Base-by-base conservation (phyloP, 2,113 vertebrate genomes). In the Turnix velox region DNA sequence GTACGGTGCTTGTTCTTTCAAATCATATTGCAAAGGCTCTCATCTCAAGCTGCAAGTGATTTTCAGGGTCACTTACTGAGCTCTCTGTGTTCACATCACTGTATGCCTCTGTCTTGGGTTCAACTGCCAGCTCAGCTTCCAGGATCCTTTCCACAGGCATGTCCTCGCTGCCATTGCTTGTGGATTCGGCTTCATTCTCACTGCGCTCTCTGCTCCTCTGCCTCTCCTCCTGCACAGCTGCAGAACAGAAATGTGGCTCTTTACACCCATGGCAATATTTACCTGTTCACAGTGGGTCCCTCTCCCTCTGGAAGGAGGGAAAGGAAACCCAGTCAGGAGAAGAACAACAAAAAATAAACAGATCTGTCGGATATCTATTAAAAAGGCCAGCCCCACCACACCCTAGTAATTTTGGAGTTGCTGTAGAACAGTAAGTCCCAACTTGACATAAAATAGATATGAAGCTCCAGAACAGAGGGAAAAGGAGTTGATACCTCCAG, bases 71-170 rank as follows among this genome's bases (percentile, higher is more conserved):
- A 58, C 98, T 90, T 96, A 99, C 99, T 8, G 99, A 99, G 96
- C 98, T 99, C 69, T 98, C 98, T 2, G 97, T 95, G 93, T 90
- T 98, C 94, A 97, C 55, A 1, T 99, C 99, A 0, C 97, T 96
- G 42, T 98, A 98, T 0, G 98, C 95, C 92, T 99, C 99, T 0
- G 98, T 99, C 97, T 99, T 99, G 84, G 99, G 98, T 80, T 99
- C 99, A 5, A 99, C 99, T 4, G 99, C 98, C 42, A 99, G 95
- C 90, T 99, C 99, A 0, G 99, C 99, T 48, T 99, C 99, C 92
- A 99, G 98, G 97, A 99, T 99, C 97, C 98, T 99, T 94, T 99
- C 98, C 97, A 99, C 99, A 0, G 99, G 99, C 99, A 99, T 99
- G 48, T 99, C 99, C 80, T 99, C 99, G 0, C 98, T 98, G 93